Percentiles rank a stretch among this genome's conserved stretches.
phyloP scores from a whole-genome alignment of 2,797 vertebrate genomes.

The Sylvilagus floridanus region DNA sequence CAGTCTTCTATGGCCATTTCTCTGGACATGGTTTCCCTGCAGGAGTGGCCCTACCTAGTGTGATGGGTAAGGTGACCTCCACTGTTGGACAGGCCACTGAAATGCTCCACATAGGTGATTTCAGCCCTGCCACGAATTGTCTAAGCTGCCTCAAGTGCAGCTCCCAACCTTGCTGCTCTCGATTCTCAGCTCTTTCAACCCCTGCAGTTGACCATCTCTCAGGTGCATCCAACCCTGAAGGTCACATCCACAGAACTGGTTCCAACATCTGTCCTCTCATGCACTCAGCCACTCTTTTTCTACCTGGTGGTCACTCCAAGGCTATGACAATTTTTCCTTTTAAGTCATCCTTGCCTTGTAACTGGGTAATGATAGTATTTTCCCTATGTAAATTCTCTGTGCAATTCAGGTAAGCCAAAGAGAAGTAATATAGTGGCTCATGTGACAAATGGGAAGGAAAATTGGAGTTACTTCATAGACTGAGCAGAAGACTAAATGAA shows the following conservation, averaged over 20 bases:
- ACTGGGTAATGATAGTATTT: background rate
- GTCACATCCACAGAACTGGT: background rate
- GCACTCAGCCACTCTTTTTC: background rate
- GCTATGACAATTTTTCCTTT: background rate
- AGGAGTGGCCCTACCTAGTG: no score
- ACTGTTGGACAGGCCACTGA: background rate
- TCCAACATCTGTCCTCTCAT: background rate
- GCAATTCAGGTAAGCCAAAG: no score
- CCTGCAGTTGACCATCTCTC: background rate
- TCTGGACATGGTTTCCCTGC: background rate
- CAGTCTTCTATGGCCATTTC: background rate
- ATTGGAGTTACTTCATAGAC: background rate
- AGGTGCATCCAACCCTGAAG: background rate
- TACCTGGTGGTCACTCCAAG: background rate
- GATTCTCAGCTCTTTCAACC: background rate
- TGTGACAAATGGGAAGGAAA: constrained; percentile 11
- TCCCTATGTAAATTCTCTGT: background rate
- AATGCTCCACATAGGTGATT: background rate
- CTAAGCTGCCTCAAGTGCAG: background rate
- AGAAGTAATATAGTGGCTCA: background rate
- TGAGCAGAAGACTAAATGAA: background rate
- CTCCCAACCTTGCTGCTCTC: background rate
- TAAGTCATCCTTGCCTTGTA: background rate
- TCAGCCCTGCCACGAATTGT: background rate
- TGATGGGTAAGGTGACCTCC: background rate